Evolutionary conservation across 2,888 invertebrate species (phyloP), one percentile per base, ranked within the genome.

Genomic region (Elmis aenea): DNA sequence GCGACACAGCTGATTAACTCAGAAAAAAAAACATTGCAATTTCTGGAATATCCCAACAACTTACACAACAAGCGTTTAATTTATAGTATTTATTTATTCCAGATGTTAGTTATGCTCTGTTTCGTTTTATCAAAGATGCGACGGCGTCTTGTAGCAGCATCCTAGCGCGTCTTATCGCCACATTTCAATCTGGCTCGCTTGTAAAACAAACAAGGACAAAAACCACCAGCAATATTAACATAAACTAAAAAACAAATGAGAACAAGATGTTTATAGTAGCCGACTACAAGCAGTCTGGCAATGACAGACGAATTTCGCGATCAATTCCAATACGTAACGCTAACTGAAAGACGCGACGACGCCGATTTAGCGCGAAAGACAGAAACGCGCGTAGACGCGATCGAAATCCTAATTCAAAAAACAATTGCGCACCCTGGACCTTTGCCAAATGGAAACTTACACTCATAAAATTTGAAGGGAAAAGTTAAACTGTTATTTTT

Each of bases 401-500:
- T n/a, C n/a, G n/a, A n/a, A n/a, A n/a, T n/a, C n/a, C n/a, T n/a
- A n/a, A n/a, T 45, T 28, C 32, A 41, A 47, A 33, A 39, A 31
- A 38, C 37, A 48, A 48, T 41, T 46, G 42, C 37, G 41, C 38
- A 30, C 41, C 34, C 39, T 46, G 46, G 46, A 43, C 28, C 34
- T 8, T 27, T 36, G 46, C 49, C 49, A 49, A 49, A 33, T 45
- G 44, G 49, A 46, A 46, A 46, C 46, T 44, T 40, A 43, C 42
- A 34, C 36, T 40, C 38, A 31, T 38, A 49, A 46, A 46, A 44
- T n/a, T 33, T 37, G 46, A 49, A 44, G 48, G 46, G 44, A 42
- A 44, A 45, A 46, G 39, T 46, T 40, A 33, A 46, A 46, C 45
- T 46, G 46, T 49, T 49, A 46, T 46, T 49, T 49, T 49, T 46